These are phyloP conservation scores for Crypturellus undulatus DNA, from an alignment of 2,113 vertebrate genomes.

Conservation along the genomic window DNA sequence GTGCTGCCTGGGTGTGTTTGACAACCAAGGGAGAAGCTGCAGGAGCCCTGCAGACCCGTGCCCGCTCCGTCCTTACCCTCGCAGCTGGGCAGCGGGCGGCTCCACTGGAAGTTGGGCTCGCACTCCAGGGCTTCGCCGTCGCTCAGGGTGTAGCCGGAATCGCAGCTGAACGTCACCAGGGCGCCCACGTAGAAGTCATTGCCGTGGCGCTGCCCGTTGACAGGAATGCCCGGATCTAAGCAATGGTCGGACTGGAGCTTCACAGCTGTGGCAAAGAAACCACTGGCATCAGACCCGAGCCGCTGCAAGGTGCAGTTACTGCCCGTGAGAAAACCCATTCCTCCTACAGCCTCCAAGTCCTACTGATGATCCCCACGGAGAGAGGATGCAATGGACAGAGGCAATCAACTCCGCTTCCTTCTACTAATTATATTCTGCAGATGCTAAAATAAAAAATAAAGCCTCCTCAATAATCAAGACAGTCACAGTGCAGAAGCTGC, in stretches of 20 bases:
- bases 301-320: not conserved
- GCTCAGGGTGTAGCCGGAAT: slow-evolving; percentile 93
- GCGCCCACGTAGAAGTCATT: slow-evolving; percentile 97
- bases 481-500: not conserved
- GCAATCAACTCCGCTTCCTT: not conserved
- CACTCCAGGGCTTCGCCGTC: slow-evolving; percentile 90
- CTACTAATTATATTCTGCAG: not conserved
- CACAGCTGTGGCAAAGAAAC: slow-evolving; percentile 81
- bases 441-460: not conserved
- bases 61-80: slow-evolving; percentile 82
- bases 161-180: slow-evolving; percentile 93
- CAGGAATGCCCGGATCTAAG: slow-evolving; percentile 94
- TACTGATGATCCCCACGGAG: not conserved
- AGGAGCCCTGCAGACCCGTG: not conserved
- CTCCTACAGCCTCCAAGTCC: fast-evolving
- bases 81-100: slow-evolving; percentile 93
- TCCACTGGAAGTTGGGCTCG: slow-evolving; percentile 98
- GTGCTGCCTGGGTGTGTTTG: not conserved
- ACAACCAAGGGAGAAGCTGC: not conserved
- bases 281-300: not conserved
- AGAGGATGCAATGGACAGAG: not conserved
- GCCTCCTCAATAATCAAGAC: not conserved
- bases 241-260: slow-evolving; percentile 96
- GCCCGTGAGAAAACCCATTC: fast-evolving
- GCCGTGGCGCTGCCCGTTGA: slow-evolving; percentile 94